Conservation (phyloP, 2,888 invertebrate species). For the Lepidochrysops patricia region DNA sequence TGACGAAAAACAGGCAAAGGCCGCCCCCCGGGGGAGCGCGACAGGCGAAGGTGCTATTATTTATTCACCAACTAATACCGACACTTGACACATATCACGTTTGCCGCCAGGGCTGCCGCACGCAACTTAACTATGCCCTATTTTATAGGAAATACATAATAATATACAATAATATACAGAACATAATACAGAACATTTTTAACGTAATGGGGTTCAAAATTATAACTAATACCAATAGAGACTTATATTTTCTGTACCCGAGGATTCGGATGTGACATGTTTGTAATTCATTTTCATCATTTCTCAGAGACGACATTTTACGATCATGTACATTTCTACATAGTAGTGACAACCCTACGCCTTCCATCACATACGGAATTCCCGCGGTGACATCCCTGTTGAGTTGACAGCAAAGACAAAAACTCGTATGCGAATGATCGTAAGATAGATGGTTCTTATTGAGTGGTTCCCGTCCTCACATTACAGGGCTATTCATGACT, state of each 20-base stretch:
- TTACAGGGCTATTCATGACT: not conserved
- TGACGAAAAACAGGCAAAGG: slow-evolving; percentile 16
- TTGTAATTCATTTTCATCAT: too few species aligned
- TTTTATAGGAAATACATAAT: too few species aligned
- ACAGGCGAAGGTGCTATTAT: slow-evolving; percentile 29
- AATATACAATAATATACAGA: too few species aligned
- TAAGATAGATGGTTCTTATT: slow-evolving; percentile 8
- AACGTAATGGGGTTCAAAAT: too few species aligned
- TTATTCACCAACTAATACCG: slow-evolving; percentile 35
- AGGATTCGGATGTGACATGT: too few species aligned
- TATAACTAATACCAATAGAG: too few species aligned
- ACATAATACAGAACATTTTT: too few species aligned
- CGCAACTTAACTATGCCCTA: not conserved
- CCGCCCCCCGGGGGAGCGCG: slow-evolving; percentile 24
- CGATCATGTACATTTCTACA: not conserved
- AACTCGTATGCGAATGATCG: slow-evolving; percentile 4
- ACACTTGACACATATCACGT: slow-evolving; percentile 35
- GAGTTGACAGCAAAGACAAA: not conserved
- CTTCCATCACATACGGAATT: slow-evolving; percentile 12
- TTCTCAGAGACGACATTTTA: too few species aligned
- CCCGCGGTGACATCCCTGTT: not conserved
- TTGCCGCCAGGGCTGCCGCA: slow-evolving; percentile 17
- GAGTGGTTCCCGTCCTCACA: not conserved
- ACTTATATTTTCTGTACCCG: too few species aligned
- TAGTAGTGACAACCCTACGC: not conserved